Evolutionary conservation across 2,113 vertebrate genomes (phyloP).

Genomic region (Cavia porcellus): DNA sequence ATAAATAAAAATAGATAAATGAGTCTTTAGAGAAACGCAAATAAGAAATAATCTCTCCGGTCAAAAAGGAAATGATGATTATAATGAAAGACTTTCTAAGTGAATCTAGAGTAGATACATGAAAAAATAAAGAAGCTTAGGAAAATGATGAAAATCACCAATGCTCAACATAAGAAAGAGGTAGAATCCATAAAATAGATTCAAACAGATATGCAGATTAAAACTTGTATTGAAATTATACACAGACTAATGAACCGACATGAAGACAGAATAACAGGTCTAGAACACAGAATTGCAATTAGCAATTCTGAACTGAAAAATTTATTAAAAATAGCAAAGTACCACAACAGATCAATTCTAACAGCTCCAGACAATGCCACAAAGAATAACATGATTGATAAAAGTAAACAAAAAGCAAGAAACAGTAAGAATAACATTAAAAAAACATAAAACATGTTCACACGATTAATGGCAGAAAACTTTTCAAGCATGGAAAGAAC

Average conservation of each 20-base stretch:
- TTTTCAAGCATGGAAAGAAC: not conserved
- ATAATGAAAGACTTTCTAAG: not conserved
- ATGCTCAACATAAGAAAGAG: not conserved
- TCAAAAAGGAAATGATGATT: not conserved
- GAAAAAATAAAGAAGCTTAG: not conserved
- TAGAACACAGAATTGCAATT: too few species aligned
- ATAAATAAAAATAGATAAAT: not conserved
- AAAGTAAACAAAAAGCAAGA: not conserved
- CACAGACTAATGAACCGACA: too few species aligned
- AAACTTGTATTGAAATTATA: not conserved
- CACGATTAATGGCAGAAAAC: not conserved
- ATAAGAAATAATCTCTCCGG: not conserved
- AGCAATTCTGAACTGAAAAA: too few species aligned
- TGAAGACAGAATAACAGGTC: too few species aligned
- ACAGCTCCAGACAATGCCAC: not conserved
- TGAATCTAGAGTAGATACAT: not conserved
- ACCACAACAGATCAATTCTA: not conserved
- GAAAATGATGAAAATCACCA: not conserved
- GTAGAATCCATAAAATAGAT: not conserved
- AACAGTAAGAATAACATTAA: not conserved
- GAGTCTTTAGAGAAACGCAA: not conserved
- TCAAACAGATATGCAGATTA: not conserved
- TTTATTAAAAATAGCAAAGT: not conserved
- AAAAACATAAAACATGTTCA: not conserved
- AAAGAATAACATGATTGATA: not conserved